Percentiles rank a stretch among this genome's conserved stretches.
These are phyloP conservation scores for Nibea albiflora DNA, from an alignment of 2,113 vertebrate species.

Conservation along the genomic window DNA sequence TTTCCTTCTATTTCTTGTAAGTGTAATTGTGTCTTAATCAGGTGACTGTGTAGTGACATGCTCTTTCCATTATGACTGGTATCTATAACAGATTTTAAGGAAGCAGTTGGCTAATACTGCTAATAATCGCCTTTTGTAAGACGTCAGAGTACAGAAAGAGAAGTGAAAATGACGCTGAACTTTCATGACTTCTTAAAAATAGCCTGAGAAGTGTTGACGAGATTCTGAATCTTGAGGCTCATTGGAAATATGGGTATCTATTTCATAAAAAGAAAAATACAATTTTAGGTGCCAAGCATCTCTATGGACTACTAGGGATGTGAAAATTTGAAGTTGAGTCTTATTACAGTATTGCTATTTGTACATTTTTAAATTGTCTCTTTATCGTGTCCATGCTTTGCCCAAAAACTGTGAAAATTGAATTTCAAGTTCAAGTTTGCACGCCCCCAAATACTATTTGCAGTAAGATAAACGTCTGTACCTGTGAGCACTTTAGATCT, in stretches of 20 bases:
- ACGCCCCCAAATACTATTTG: background rate
- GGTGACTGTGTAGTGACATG: background rate
- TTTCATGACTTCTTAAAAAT: background rate
- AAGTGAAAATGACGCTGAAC: background rate
- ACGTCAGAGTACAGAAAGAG: background rate
- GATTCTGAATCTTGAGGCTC: background rate
- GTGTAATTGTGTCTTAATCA: background rate
- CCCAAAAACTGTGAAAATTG: background rate
- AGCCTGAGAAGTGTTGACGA: background rate
- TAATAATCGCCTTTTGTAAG: background rate
- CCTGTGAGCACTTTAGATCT: slow-evolving; percentile 23
- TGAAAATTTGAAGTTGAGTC: background rate
- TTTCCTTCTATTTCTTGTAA: background rate
- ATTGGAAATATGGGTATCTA: background rate
- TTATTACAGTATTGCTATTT: background rate
- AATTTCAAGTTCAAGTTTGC: background rate
- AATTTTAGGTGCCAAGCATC: background rate
- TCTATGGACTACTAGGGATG: background rate
- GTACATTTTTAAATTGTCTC: background rate
- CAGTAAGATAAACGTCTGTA: slow-evolving; percentile 13
- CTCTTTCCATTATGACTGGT: slow-evolving; percentile 1
- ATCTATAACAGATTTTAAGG: background rate
- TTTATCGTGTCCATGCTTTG: background rate
- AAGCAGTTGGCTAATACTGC: background rate
- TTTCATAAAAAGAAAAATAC: background rate